Evolutionary conservation across 2,797 vertebrate genomes (phyloP).

Genomic region (Arrhamphus sclerolepis): DNA sequence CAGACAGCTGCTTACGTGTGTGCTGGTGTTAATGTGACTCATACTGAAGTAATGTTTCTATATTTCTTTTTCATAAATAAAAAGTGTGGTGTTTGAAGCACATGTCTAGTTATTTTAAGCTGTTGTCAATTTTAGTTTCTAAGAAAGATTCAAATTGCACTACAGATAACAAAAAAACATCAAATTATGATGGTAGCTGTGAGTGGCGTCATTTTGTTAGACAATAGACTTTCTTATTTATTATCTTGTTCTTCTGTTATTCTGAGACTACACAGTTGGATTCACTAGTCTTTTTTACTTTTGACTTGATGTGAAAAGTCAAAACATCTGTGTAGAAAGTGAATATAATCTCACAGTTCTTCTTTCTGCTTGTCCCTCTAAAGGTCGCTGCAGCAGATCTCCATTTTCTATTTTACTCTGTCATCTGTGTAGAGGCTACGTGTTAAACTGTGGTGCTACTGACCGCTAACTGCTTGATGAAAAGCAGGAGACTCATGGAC

Average conservation of each 20-base stretch:
- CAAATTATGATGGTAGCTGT: conserved; percentile 7
- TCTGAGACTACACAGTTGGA: conserved; percentile 45
- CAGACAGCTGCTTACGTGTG: conserved; percentile 4
- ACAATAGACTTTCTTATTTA: conserved; percentile 55
- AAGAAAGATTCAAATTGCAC: not conserved
- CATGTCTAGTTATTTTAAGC: not conserved
- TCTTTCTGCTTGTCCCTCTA: no score
- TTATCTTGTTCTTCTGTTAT: conserved; percentile 56
- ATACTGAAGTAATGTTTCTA: not conserved
- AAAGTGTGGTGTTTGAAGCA: conserved; percentile 1
- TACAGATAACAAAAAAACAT: not conserved
- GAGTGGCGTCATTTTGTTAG: conserved; percentile 14
- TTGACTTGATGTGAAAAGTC: conserved; percentile 7
- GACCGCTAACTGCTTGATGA: no score
- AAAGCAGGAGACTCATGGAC: no score
- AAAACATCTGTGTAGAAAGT: conserved; percentile 1
- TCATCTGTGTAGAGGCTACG: no score
- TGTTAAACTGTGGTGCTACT: no score
- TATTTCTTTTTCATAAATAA: not conserved
- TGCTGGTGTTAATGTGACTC: conserved; percentile 1
- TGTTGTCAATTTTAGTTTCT: not conserved
- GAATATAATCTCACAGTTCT: no score
- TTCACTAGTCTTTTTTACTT: conserved; percentile 14
- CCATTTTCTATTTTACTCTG: no score
- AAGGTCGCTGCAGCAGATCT: no score